Base-by-base conservation (phyloP, 2,113 vertebrate genomes). In the Chaenogobius annularis region DNA sequence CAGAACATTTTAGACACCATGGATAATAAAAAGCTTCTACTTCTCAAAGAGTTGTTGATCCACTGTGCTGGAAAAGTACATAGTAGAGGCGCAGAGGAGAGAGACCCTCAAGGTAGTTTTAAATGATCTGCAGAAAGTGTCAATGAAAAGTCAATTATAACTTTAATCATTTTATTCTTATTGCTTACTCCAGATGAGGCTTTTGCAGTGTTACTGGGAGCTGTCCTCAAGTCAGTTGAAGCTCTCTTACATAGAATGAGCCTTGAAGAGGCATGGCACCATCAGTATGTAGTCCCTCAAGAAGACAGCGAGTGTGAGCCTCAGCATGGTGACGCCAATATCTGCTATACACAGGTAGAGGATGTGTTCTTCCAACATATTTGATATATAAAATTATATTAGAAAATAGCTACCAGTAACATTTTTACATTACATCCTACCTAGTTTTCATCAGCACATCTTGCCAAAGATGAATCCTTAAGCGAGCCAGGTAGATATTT, bases 1-100 rank as follows among this genome's bases (percentile, higher is more conserved):
- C 67, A 97, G 96, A 92, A 95, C 69, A 72, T 90, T 66, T 84
- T 96, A 35, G 92, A 94, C 65, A 90, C 83, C 8, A 80, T 94
- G 81, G 92, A 92, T 48, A 40, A 70, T 1, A 87, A 92, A 74
- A 86, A 85, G 48, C 37, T 85, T 52, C 92, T 81, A 61, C 54
- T 65, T 59, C 75, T 91, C 10, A 85, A 85, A 61, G 91, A 87
- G 26, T 68, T 82, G 50, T 62, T 87, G 1, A 35, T 81, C 12
- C 80, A 78, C 15, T 87, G 87, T 64, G 50, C 77, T 12, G 10
- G 79, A 72, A 84, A 87, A 63, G 19, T 66, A 3, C 64, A 50
- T 12, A 44, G 66, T 65, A 73, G 62, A 69, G 55, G n/a, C 7
- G 65, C 31, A 10, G 68, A 17, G 40, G 82, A 84, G 9, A 65